Percentiles rank a stretch among this genome's conserved stretches.
phyloP scores from a whole-genome alignment of 2,888 invertebrate species.

The Mylabris sibirica region DNA sequence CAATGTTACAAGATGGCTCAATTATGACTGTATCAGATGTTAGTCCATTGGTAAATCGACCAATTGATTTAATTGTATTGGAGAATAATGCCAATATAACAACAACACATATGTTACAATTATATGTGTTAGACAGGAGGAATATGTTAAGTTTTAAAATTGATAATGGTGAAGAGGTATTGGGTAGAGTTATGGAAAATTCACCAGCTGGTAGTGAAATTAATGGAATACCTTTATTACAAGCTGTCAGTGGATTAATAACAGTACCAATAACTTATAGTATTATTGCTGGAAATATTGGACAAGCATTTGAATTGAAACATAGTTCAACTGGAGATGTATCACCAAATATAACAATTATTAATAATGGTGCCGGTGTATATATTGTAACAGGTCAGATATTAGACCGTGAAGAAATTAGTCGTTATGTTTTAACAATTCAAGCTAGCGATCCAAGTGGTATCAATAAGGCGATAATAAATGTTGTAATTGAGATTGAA shows the following conservation, averaged over 20 bases:
- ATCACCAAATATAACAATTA: constrained; percentile 62
- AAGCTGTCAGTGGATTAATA: constrained; percentile 73
- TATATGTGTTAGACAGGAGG: constrained; percentile 83
- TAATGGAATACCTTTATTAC: constrained; percentile 74
- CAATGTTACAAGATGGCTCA: constrained; percentile 85
- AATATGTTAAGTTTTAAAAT: constrained; percentile 82
- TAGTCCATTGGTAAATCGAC: constrained; percentile 80
- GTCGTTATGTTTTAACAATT: constrained; percentile 76
- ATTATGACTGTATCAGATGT: constrained; percentile 91
- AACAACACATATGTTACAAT: constrained; percentile 79
- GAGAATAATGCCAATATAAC: constrained; percentile 84
- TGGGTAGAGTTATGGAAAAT: constrained; percentile 81
- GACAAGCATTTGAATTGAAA: constrained; percentile 76
- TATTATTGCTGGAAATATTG: constrained; percentile 79
- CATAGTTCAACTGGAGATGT: constrained; percentile 64
- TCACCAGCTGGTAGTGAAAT: constrained; percentile 75
- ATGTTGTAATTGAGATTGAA: constrained; percentile 75
- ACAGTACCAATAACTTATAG: constrained; percentile 78
- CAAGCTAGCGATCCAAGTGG: constrained; percentile 83
- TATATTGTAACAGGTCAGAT: constrained; percentile 78
- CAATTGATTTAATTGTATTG: constrained; percentile 81
- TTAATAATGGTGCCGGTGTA: constrained; percentile 68
- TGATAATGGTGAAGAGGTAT: constrained; percentile 67
- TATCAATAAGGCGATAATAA: constrained; percentile 82
- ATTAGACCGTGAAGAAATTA: constrained; percentile 80